Evolutionary conservation across 2,113 vertebrate species (phyloP), one percentile per base, ranked within the genome.

Genomic region (Setophaga coronata): DNA sequence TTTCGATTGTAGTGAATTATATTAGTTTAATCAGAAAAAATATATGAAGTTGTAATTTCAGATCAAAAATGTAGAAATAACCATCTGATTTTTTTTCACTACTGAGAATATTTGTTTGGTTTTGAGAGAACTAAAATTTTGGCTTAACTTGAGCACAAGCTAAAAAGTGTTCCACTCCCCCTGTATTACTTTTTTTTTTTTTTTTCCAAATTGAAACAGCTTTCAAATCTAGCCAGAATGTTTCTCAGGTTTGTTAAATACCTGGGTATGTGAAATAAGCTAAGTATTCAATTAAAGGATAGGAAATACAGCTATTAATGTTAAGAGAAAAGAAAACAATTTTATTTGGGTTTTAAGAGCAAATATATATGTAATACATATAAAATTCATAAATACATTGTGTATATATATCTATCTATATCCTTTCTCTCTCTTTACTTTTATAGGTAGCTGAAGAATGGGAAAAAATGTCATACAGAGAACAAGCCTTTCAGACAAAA

Each of bases 371-470:
- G 14, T 53, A 7, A 56, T 33, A 18, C n/a, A n/a, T 25, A 18
- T 40, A 18, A 31, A 29, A 65, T 74, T 86, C 81, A 61, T 16
- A 31, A 29, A 34, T 50, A 54, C 12, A 18, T 33, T 20, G 28
- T 0, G 6, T 31, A 31, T 53, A 53, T 34, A 16, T 31, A 18
- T 42, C 12, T 31, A 18, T 16, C 14, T 21, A 8, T 34, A 16
- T 25, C 6, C 8, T 79, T 89, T 89, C 69, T 93, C 60, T 90
- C 43, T 91, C 54, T 43, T 96, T 95, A 42, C 57, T 93, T 69
- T 96, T 94, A 54, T 53, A 99, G 99, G 97, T 99, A 66, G 97
- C 91, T 71, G 98, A 98, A 95, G 98, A 99, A 71, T 95, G 96
- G 94, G 98, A 97, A 78, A 98, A 98, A 83, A 97, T 97, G 7